phyloP scores from a whole-genome alignment of 92 coral and sea anemone species.

The Epizoanthus stellaris region DNA sequence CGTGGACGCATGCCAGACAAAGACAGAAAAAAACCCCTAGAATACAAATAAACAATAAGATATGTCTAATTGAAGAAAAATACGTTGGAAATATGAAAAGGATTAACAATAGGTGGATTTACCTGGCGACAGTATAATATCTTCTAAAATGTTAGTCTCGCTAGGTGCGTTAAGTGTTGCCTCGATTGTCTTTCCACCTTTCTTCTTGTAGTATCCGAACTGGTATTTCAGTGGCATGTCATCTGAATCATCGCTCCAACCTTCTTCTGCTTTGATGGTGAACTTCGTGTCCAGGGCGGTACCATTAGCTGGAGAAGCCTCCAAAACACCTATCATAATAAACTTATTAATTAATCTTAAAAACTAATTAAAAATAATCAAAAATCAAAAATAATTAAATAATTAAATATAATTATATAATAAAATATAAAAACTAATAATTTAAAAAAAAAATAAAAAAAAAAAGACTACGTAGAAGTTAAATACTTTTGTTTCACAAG shows the following conservation, averaged over 20 bases:
- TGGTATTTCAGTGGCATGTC: slow-evolving; percentile 72
- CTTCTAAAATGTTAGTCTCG: slow-evolving; percentile 20
- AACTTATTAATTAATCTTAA: neutral
- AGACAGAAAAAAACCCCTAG: no score
- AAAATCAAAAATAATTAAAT: no score
- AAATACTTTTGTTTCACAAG: no score
- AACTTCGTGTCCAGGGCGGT: slow-evolving; percentile 65
- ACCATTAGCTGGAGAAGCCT: slow-evolving; percentile 53
- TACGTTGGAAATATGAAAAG: no score
- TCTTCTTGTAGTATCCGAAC: slow-evolving; percentile 70
- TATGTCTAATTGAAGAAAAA: no score
- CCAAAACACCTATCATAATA: slow-evolving; percentile 47
- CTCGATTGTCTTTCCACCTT: neutral
- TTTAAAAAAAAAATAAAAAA: no score
- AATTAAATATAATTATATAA: no score
- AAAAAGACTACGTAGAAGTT: no score
- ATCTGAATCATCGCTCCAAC: slow-evolving; percentile 71
- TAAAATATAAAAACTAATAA: no score
- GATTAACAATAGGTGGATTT: neutral
- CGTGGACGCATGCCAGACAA: no score
- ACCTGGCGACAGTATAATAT: slow-evolving; percentile 26
- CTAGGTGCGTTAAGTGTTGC: slow-evolving; percentile 12
- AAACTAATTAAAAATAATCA: neutral
- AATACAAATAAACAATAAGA: no score
- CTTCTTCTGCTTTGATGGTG: slow-evolving; percentile 52